phyloP scores from a whole-genome alignment of 2,113 vertebrate species.

The Phalacrocorax aristotelis region DNA sequence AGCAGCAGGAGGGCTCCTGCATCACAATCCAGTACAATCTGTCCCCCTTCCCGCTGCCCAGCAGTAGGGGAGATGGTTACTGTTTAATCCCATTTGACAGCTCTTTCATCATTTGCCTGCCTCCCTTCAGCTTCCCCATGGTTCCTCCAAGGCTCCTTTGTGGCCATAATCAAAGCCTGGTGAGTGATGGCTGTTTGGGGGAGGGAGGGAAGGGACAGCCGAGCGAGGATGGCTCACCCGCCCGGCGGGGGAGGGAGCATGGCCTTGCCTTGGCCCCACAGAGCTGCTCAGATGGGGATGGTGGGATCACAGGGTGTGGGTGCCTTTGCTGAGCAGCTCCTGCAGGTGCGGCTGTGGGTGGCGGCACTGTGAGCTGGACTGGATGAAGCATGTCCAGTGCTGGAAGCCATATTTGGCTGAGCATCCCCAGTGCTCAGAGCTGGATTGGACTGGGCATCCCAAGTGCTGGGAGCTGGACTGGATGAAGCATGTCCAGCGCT shows the following conservation, averaged over 20 bases:
- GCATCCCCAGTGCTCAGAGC: neutral
- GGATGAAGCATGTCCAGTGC: neutral
- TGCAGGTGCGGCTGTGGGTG: neutral
- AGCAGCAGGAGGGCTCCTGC: constrained; percentile 17
- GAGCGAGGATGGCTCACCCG: neutral
- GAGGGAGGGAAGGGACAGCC: neutral
- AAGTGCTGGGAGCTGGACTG: neutral
- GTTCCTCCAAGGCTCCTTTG: constrained; percentile 70
- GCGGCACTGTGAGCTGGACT: neutral
- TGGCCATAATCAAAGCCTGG: constrained; percentile 71
- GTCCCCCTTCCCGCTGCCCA: constrained; percentile 52
- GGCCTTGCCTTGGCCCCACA: fast-evolving
- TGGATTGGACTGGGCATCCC: fast-evolving
- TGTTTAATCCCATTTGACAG: constrained; percentile 74
- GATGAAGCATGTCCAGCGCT: fast-evolving
- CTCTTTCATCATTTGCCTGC: constrained; percentile 72
- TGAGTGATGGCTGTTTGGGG: constrained; percentile 59
- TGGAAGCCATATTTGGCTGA: neutral
- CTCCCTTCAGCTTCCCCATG: constrained; percentile 50
- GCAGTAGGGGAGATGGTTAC: constrained; percentile 52
- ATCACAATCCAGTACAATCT: constrained; percentile 40
- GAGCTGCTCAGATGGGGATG: too few species aligned
- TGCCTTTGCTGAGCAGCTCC: neutral
- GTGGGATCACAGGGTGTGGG: neutral
- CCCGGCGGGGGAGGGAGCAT: neutral